Base-by-base conservation (phyloP, 1,140 invertebrate species). In the Hypsibius dujardini region DNA sequence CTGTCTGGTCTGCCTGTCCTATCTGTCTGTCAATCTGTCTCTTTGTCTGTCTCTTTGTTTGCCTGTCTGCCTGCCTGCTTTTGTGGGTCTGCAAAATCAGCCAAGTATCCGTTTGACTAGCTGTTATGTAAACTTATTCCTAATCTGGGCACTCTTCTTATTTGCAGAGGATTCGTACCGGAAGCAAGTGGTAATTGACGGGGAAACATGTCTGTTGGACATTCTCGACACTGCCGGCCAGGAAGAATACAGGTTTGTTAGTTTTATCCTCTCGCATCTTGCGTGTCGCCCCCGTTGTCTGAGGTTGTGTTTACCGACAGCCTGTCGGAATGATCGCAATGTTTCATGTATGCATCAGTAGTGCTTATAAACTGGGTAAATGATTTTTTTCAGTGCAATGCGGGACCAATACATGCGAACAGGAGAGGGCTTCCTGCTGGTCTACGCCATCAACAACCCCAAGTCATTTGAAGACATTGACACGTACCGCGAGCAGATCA, bases 191-290 rank as follows among this genome's bases (percentile, higher is more conserved):
- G 91, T 96, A 72, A 96, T 96, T 77, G 95, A 98, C 83, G 94
- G 92, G 45, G 95, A 98, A 82, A 98, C 95, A 72, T 98, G 95
- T 84, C 84, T 98, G 74, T 81, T 98, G 77, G 95, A 98, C 82
- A 98, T 98, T 79, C 84, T 98, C 75, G 95, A 99, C 80, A 99
- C 95, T 73, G 95, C 95, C 70, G 95, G 95, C 75, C 95, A 98
- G 86, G 93, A 98, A 82, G 94, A 98, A 82, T 98, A 97, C 81
- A 95, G 85, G 85, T 86, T 7, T 7, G 50, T 28, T 28, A 28
- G 0, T 28, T 28, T 28, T 28, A 28, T 28, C 28, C 0, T 28
- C 28, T 28, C 28, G 28, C 28, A 28, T 28, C 0, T 56, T 56
- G 0, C n/a, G 50, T 0, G 7, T 56, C n/a, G 7, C 50, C 7